These are phyloP conservation scores for Macroteleia sp. DNA, from an alignment of 2,888 invertebrate species.

Conservation along the genomic window DNA sequence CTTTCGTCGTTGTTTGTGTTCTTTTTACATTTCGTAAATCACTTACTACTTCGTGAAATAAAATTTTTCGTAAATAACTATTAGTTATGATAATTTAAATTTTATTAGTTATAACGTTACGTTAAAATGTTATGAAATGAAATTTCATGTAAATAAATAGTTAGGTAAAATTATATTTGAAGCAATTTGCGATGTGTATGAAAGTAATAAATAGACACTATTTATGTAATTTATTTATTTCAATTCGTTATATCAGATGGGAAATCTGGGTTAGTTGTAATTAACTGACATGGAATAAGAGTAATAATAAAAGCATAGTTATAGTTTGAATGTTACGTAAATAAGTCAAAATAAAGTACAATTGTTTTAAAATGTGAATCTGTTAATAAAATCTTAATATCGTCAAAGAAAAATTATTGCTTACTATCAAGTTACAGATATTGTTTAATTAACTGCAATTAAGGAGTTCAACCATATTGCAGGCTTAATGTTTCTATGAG, in stretches of 20 bases:
- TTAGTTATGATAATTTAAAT: too few species aligned
- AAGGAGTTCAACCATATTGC: slow-evolving; percentile 1
- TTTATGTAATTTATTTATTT: not conserved
- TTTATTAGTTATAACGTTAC: too few species aligned
- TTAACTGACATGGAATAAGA: not conserved
- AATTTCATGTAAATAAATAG: too few species aligned
- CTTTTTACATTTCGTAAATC: too few species aligned
- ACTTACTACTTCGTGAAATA: too few species aligned
- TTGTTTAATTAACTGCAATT: slow-evolving; percentile 26
- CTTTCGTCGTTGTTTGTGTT: too few species aligned
- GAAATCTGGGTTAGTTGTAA: slow-evolving; percentile 12
- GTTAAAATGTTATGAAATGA: too few species aligned
- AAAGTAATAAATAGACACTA: not conserved
- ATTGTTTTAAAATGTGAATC: slow-evolving; percentile 9
- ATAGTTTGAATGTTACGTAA: slow-evolving; percentile 7
- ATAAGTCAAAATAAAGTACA: not conserved
- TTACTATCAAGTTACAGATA: not conserved
- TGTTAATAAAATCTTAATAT: slow-evolving; percentile 29
- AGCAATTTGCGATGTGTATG: too few species aligned
- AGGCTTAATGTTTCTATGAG: slow-evolving; percentile 10
- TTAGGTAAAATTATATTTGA: too few species aligned
- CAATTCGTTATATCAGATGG: not conserved
- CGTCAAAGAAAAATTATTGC: slow-evolving; percentile 9
- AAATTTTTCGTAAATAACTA: too few species aligned
- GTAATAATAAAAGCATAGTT: slow-evolving; percentile 15